Evolutionary conservation across 35 echinoderm and acorn worm genomes (phyloP).

Genomic region (Chiridota heheva): DNA sequence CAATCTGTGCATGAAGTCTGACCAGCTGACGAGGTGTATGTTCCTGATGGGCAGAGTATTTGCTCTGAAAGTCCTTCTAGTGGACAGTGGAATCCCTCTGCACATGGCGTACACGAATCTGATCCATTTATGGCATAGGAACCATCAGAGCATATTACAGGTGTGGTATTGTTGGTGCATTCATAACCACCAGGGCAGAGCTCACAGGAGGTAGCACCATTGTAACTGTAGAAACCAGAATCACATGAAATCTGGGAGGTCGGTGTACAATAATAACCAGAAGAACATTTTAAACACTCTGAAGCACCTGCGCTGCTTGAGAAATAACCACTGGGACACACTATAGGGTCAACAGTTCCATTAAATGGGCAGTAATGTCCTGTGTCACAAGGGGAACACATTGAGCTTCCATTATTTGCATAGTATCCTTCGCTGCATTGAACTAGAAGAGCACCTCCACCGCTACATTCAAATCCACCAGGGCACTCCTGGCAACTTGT

Average conservation of each 20-base stretch:
- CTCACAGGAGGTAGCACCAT: constrained; percentile 48
- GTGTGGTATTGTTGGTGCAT: constrained; percentile 44
- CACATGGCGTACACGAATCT: constrained; percentile 33
- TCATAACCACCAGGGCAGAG: constrained; percentile 76
- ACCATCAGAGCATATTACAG: constrained; percentile 18
- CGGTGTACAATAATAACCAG: constrained; percentile 67
- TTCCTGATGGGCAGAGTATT: constrained; percentile 19
- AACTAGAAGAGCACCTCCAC: constrained; percentile 1
- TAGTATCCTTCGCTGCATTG: constrained; percentile 43
- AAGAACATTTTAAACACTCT: constrained; percentile 47
- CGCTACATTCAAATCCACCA: constrained; percentile 34
- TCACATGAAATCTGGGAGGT: constrained; percentile 51
- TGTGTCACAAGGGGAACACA: constrained; percentile 49
- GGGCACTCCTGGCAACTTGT: constrained; percentile 33
- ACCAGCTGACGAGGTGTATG: not conserved
- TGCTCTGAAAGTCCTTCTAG: constrained; percentile 8
- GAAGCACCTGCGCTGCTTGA: constrained; percentile 25
- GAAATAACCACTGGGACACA: constrained; percentile 46
- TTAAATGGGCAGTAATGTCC: constrained; percentile 57
- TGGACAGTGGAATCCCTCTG: constrained; percentile 48
- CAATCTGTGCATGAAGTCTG: constrained; percentile 48
- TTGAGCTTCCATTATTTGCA: constrained; percentile 45
- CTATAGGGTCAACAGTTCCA: constrained; percentile 40
- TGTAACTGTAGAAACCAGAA: constrained; percentile 76
- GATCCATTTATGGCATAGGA: constrained; percentile 44